Base-by-base conservation (phyloP, 2,113 vertebrate species). In the Camelus dromedarius region DNA sequence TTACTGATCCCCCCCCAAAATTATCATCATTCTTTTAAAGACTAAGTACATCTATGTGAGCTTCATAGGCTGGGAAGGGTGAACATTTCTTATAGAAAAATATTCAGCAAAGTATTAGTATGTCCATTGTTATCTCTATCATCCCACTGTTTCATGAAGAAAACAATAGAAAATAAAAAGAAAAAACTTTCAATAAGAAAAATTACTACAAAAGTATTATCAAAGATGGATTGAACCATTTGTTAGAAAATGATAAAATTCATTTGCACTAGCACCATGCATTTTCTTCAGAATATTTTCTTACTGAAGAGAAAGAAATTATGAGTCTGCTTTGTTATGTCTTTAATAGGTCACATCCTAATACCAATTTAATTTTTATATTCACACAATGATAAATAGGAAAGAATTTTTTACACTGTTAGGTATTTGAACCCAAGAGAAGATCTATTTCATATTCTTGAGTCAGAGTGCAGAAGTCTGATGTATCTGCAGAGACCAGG, bases 401-500 rank as follows among this genome's bases (percentile, higher is more conserved):
- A 97, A 85, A 16, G 15, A 46, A 91, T 89, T 73, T 95, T 75
- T 88, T 90, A 92, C 75, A 58, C 95, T 97, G 83, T 95, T 98
- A 98, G 90, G 93, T 95, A 96, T 97, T 96, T 94, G 97, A 96
- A 97, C 97, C 95, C 96, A 95, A 98, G 95, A 98, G 84, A 92
- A 96, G 76, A 77, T 90, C 35, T 97, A 97, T 98, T 97, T 98
- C 97, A 97, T 94, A 96, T 96, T 98, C 96, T 94, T 94, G 90
- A 98, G 92, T 98, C 98, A 97, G 98, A 98, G 97, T 96, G 85
- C 94, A 97, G 79, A 98, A 97, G 97, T 96, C 87, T 97, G 97
- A 98, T 97, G 96, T 97, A 96, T 98, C 96, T 98, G 89, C 94
- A 97, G 93, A 97, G 96, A 72, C 93, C 48, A 97, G 84, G 54